These are phyloP conservation scores for Camptogramma bilineatum DNA, from an alignment of 2,888 invertebrate species.

Conservation along the genomic window DNA sequence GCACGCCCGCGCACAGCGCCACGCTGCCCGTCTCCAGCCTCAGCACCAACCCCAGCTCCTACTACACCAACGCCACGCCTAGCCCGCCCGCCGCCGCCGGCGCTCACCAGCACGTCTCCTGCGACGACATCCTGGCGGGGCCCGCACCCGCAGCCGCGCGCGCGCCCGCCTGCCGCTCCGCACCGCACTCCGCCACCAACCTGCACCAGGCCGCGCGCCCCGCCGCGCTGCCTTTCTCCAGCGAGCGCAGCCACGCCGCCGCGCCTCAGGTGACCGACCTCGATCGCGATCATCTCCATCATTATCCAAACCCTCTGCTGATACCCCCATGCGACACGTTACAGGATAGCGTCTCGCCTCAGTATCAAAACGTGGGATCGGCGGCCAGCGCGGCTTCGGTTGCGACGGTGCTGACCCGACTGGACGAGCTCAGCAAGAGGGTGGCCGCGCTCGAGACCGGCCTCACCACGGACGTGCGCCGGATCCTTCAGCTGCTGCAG, in stretches of 20 bases:
- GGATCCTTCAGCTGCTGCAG: slow-evolving; percentile 88
- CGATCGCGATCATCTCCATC: background rate
- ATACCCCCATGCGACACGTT: slow-evolving; percentile 29
- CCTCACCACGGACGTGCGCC: slow-evolving; percentile 90
- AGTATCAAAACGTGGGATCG: slow-evolving; percentile 78
- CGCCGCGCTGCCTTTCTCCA: slow-evolving; percentile 66
- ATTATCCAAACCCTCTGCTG: background rate
- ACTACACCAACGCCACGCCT: slow-evolving; percentile 87
- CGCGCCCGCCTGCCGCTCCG: slow-evolving; percentile 76
- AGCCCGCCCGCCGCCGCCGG: slow-evolving; percentile 80
- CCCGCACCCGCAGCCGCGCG: slow-evolving; percentile 64
- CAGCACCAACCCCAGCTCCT: slow-evolving; percentile 83
- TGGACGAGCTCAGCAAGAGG: slow-evolving; percentile 89
- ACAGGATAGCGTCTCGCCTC: slow-evolving; percentile 78
- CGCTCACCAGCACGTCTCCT: slow-evolving; percentile 75
- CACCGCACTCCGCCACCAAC: slow-evolving; percentile 80
- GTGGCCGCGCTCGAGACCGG: slow-evolving; percentile 90
- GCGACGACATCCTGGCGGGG: slow-evolving; percentile 78
- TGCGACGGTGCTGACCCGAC: slow-evolving; percentile 86
- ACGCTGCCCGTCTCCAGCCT: slow-evolving; percentile 84
- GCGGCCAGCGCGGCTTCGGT: slow-evolving; percentile 73
- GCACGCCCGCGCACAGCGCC: slow-evolving; percentile 80
- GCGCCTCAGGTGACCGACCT: slow-evolving; percentile 32
- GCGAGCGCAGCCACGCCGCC: slow-evolving; percentile 66
- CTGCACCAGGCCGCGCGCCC: slow-evolving; percentile 77